Evolutionary conservation across 2,113 vertebrate genomes (phyloP).

Genomic region (Pangasianodon hypophthalmus): DNA sequence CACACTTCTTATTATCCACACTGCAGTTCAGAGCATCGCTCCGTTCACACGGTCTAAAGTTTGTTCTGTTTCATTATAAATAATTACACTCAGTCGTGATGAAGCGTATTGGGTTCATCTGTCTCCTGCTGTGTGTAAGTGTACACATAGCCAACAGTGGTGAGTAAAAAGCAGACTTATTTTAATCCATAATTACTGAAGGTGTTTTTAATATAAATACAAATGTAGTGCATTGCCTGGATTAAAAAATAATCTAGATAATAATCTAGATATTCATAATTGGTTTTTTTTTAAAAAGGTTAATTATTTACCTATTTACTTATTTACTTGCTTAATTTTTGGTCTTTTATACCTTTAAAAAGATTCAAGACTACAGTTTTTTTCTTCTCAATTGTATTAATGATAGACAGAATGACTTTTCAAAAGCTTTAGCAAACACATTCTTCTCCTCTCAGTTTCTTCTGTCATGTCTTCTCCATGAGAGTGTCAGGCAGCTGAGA

Average conservation of each 20-base stretch:
- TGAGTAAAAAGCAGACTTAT: background rate
- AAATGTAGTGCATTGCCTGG: too few species aligned
- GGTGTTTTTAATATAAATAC: too few species aligned
- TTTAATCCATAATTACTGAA: too few species aligned
- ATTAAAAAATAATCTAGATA: too few species aligned
- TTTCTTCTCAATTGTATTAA: background rate
- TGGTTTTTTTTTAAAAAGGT: too few species aligned
- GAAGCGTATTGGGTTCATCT: background rate
- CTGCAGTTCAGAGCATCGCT: background rate
- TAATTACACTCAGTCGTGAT: background rate
- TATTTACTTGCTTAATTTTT: background rate
- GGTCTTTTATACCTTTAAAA: too few species aligned
- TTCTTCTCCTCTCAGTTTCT: background rate
- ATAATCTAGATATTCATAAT: too few species aligned
- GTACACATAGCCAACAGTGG: background rate
- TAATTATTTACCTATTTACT: background rate
- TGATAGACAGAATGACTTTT: too few species aligned
- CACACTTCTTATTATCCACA: background rate
- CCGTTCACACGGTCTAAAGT: background rate
- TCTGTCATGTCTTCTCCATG: too few species aligned
- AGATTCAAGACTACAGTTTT: too few species aligned
- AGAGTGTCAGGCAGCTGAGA: too few species aligned
- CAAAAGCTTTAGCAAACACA: too few species aligned
- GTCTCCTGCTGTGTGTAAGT: background rate
- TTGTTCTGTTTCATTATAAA: background rate